Evolutionary conservation across 2,797 vertebrate species (phyloP).

Genomic region (Adelosebastes latens): DNA sequence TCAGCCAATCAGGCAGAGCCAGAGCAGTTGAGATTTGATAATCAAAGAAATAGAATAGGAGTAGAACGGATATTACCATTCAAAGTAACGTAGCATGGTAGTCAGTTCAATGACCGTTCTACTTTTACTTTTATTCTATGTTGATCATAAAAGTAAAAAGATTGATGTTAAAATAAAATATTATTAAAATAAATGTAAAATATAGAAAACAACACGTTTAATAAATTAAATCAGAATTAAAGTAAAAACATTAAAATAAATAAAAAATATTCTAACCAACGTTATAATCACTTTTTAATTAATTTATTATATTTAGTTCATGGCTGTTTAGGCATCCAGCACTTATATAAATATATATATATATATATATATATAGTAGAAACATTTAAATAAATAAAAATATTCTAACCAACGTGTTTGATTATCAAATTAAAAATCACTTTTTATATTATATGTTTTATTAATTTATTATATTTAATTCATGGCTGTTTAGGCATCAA

Average conservation of each 20-base stretch:
- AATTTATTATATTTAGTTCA: background rate
- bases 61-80: too few species aligned
- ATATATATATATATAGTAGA: background rate
- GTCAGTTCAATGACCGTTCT: too few species aligned
- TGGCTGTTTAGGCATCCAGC: background rate
- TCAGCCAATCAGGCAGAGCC: conserved; percentile 37
- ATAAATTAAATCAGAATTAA: background rate
- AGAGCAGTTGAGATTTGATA: background rate
- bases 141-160: background rate
- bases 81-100: too few species aligned
- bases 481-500: background rate
- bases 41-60: too few species aligned
- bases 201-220: background rate
- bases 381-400: background rate
- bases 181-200: background rate
- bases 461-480: background rate
- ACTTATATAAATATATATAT: background rate
- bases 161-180: background rate
- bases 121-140: too few species aligned
- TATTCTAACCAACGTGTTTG: background rate
- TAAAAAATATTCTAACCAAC: background rate
- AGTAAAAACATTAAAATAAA: background rate
- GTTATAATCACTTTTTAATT: background rate
- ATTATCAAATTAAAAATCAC: background rate
- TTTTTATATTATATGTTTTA: background rate